Evolutionary conservation across 2,113 vertebrate species (phyloP), one percentile per base, ranked within the genome.

Genomic region (Ibidorhyncha struthersii): DNA sequence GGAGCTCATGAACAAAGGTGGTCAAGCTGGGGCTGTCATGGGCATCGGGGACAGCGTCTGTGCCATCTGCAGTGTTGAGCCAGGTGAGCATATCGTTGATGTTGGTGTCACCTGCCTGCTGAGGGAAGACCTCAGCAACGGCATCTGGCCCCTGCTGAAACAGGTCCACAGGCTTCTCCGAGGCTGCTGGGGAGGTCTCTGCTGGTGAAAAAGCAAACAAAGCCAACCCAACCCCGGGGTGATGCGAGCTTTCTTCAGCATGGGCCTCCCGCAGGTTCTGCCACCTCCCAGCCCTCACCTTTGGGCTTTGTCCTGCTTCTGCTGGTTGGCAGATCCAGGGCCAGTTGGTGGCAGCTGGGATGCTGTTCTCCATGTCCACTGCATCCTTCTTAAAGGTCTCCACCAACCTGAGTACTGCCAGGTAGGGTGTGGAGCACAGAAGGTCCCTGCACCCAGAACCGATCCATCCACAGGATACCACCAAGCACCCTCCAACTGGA

Each of bases 301-400:
- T 36, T n/a, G 22, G 22, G 22, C 65, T 67, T 25, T 11, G 11
- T 17, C 8, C 5, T n/a, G 23, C 32, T 25, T 69, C 10, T 26
- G 43, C 22, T 1, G 1, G 16, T 49, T 4, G 8, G 23, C 8
- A 4, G 66, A 47, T 23, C 12, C 18, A 29, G 27, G 6, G 12
- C 6, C 8, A 40, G 29, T 40, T 43, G 40, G 27, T 38, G 23
- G 58, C 27, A 21, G 40, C 18, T 9, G 12, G 27, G 38, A 30
- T 9, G 19, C 45, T n/a, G 45, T 27, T 21, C 45, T 69, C 8
- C 3, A n/a, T 27, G 11, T 32, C 45, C 8, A 6, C 66, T 8
- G 2, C 16, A 2, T 36, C 45, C 11, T n/a, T 41, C 23, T 38
- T 38, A 10, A 13, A 66, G 19, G 29, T 9, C 40, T 65, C 9